Base-by-base conservation (phyloP, 1,140 invertebrate genomes). In the Cydia fagiglandana region DNA sequence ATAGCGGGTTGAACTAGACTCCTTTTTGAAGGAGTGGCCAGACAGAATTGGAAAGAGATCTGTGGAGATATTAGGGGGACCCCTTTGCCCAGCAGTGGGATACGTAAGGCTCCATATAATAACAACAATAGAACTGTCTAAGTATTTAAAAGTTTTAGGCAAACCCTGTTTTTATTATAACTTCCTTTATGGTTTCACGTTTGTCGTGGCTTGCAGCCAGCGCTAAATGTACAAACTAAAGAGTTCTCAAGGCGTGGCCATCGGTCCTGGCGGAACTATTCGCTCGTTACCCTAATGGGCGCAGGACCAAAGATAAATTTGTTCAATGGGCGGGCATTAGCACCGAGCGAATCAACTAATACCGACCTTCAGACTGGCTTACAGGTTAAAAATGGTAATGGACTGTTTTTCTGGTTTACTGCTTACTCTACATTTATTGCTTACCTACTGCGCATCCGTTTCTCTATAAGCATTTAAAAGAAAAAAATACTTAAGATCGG, bases 241-340 rank as follows among this genome's bases (percentile, higher is more conserved):
- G 66, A 70, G 66, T 70, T 70, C 66, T 70, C 30, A 34, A 66
- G 30, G 66, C 66, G 66, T 41, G 66, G 34, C 64, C 64, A 80
- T 80, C 82, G 85, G 82, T 84, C 80, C 81, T 83, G 79, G 78
- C 80, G 78, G 80, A 84, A 87, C 83, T 87, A 85, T 87, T 85
- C 81, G 76, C 76, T 86, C 85, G 85, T 87, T 87, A 87, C 78
- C 80, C 78, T 87, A 87, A 87, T 86, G 84, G 81, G 80, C 77
- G 61, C 76, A 78, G 75, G 74, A 77, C 83, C 76, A 76, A 82
- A 86, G 83, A 87, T 83, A 87, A 86, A 85, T 86, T 70, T 80
- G 81, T 78, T 80, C 78, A 75, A 73, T 70, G 80, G 64, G 66
- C 66, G 66, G 66, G 45, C 66, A 70, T 70, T 70, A 70, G 34